A percentile compares a stretch with the other conserved stretches of the same genome.
These are phyloP conservation scores for Thera britannica DNA, from an alignment of 2,888 invertebrate genomes.

Conservation along the genomic window DNA sequence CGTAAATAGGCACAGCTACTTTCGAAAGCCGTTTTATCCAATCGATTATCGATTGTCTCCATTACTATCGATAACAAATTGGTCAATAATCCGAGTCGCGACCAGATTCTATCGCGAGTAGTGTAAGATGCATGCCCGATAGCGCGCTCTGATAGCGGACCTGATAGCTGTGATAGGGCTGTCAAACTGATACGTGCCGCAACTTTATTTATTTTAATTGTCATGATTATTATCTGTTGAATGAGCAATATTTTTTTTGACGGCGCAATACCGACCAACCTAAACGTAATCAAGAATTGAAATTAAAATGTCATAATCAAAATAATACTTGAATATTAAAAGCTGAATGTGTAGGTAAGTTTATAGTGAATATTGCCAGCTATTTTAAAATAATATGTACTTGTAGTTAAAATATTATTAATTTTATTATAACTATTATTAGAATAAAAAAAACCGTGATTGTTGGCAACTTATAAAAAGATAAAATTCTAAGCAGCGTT, in stretches of 20 bases:
- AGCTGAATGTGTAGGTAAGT: too few species aligned
- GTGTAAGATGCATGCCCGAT: constrained; percentile 65
- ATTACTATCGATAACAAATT: constrained; percentile 61
- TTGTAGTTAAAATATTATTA: too few species aligned
- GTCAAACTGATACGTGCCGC: constrained; percentile 4
- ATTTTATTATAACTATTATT: too few species aligned
- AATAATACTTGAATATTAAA: too few species aligned
- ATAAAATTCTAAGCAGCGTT: too few species aligned
- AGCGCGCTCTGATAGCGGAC: constrained; percentile 50
- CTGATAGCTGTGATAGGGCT: constrained; percentile 44
- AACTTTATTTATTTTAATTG: constrained; percentile 7
- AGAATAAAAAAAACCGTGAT: too few species aligned
- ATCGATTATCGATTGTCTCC: constrained; percentile 54
- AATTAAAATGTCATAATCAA: too few species aligned
- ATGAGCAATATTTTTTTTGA: not conserved
- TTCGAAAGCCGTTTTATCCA: constrained; percentile 19
- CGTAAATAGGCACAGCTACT: constrained; percentile 15
- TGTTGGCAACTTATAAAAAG: too few species aligned
- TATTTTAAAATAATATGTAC: too few species aligned
- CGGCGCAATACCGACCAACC: not conserved
- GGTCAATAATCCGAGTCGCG: constrained; percentile 55
- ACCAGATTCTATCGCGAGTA: constrained; percentile 62
- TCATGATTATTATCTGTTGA: constrained; percentile 1
- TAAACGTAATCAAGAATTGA: too few species aligned
- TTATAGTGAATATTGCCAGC: too few species aligned